Evolutionary conservation across 2,888 invertebrate genomes (phyloP), one percentile per base, ranked within the genome.

Genomic region (Megalurothrips usitatus): DNA sequence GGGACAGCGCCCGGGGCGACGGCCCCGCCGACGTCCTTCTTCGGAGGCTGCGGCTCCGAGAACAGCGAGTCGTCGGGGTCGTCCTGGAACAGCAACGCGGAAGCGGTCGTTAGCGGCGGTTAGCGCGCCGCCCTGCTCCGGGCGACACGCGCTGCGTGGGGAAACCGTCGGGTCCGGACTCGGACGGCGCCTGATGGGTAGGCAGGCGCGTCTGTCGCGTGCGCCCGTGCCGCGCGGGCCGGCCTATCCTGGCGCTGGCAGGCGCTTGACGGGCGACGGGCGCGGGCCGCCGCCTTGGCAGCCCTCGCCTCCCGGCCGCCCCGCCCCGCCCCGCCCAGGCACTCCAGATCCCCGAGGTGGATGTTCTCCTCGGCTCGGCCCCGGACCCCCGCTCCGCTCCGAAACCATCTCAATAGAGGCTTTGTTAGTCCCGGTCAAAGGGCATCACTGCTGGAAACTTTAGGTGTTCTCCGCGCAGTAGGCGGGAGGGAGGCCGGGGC

Each of bases 11-110:
- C 81, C 84, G 83, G 80, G 84, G 86, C 82, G 88, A 90, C 17
- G 92, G 92, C 92, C 58, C 79, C 63, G 28, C 81, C 58, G 26
- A 26, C 68, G 23, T 75, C 68, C 68, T 75, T 75, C 68, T 75
- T 75, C 23, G 68, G 68, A 23, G 68, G 68, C 68, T 75, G 68
- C 26, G 68, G 68, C 68, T 75, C 68, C 26, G 68, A 23, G 68
- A 26, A 75, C 68, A 75, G 68, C 68, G 68, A 75, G 26, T 75
- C 68, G 68, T 75, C 68, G 11, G 68, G 23, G 68, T 75, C 68
- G 68, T 75, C 68, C 68, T 75, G 68, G 10, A 58, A 58, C 58
- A 58, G 58, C 17, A 58, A 58, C 14, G 58, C 14, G 19, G 14
- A 19, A n/a, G 11, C 17, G 58, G 10, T 14, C 58, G 58, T 58